Percentiles rank a stretch among this genome's conserved stretches.
These are phyloP conservation scores for Eupelmus urozonus DNA, from an alignment of 2,888 invertebrate genomes.

Conservation along the genomic window DNA sequence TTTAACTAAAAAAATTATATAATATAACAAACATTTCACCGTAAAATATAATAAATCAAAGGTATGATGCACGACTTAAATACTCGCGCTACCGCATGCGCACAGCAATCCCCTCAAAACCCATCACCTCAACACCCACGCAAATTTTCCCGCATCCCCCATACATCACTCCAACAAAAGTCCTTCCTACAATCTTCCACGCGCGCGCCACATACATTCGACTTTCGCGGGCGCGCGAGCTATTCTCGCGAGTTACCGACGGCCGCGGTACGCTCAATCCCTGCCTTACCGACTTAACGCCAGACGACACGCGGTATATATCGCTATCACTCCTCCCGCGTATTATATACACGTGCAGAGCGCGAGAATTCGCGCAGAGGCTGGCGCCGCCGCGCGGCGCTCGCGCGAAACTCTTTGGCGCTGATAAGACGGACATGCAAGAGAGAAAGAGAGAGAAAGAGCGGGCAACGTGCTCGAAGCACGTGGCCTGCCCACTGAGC, in stretches of 20 bases:
- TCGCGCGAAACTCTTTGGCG: slow-evolving; percentile 46
- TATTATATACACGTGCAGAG: slow-evolving; percentile 50
- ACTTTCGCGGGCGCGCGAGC: neutral
- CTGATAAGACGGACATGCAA: slow-evolving; percentile 5
- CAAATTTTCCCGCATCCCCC: neutral
- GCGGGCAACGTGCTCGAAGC: slow-evolving; percentile 33
- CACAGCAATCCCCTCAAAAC: no score
- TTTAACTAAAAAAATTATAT: no score
- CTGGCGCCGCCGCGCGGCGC: slow-evolving; percentile 72
- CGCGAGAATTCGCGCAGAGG: slow-evolving; percentile 67
- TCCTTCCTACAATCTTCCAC: neutral
- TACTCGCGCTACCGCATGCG: no score
- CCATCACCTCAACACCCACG: neutral
- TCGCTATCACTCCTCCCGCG: neutral
- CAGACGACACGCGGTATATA: slow-evolving; percentile 34
- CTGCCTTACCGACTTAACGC: slow-evolving; percentile 71
- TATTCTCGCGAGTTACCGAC: slow-evolving; percentile 52
- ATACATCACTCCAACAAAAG: neutral
- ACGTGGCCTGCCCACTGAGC: slow-evolving; percentile 22
- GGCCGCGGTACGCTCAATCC: slow-evolving; percentile 60
- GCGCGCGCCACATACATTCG: neutral
- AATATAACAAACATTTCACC: no score
- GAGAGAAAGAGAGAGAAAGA: neutral
- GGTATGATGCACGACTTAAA: no score
- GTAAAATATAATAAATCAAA: no score